Evolutionary conservation across 2,113 vertebrate species (phyloP), one percentile per base, ranked within the genome.

Genomic region (Phylloscopus trochilus): DNA sequence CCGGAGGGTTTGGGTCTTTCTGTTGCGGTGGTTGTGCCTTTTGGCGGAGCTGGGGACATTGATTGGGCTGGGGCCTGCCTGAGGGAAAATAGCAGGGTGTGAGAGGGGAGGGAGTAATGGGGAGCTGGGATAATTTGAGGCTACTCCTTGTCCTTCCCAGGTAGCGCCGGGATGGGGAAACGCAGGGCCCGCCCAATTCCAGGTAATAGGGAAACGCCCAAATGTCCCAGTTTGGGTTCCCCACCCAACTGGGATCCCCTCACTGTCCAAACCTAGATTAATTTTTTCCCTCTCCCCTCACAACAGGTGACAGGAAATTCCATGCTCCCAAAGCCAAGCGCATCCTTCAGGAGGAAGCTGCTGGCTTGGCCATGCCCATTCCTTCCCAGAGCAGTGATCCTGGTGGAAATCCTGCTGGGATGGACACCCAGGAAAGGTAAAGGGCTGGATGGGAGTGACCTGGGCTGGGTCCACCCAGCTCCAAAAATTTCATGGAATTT

Each of bases 341-440:
- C 16, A 47, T 64, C 35, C 75, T 88, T 30, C 41, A 26, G 75
- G 66, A 79, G 0, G 85, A 49, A 55, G 47, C n/a, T 17, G 43
- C 30, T 1, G 1, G 39, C 21, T 31, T 4, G 0, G 33, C 49
- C 22, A 0, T 30, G 24, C 7, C n/a, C 4, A 0, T n/a, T 56
- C 30, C 51, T 37, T 24, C 30, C 11, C 46, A 15, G 56, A 52
- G 37, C 37, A 13, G 11, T 2, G 35, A 58, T 35, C 13, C 43
- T 6, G 1, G 11, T 3, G 35, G 13, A 43, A 13, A 72, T 49
- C 41, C 49, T 20, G 20, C 20, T 0, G 5, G n/a, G 74, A 47
- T 41, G 30, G 66, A 79, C 3, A 16, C 56, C 24, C 11, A 14
- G 13, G 16, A 4, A 1, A 66, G 83, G 83, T 56, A 66, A 47